Evolutionary conservation across 2,113 vertebrate genomes (phyloP), one percentile per base, ranked within the genome.

Genomic region (Macaca nemestrina): DNA sequence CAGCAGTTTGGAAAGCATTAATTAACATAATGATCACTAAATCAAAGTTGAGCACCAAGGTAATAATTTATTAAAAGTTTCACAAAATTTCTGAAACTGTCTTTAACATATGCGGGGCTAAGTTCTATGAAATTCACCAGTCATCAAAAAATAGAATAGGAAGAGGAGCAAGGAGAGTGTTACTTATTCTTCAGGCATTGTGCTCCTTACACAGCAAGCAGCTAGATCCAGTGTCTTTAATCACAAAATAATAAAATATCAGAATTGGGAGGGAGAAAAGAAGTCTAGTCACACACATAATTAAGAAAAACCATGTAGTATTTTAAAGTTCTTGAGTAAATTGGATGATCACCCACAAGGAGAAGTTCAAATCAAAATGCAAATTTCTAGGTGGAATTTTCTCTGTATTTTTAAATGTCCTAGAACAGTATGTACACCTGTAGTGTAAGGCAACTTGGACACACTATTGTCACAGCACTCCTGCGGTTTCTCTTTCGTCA

Each of bases 1-100:
- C 64, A 27, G 38, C 78, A 75, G 17, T 23, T 85, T 91, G 79
- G 86, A 91, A 81, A 94, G 11, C 59, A 81, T 90, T 94, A n/a
- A 67, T 88, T 85, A 73, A 70, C 25, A 1, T 72, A 81, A 75
- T 72, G n/a, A 70, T 85, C 25, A 64, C 43, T 91, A 84, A 38
- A 55, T 68, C 68, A 87, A 90, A 83, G n/a, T 57, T 61, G 45
- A 81, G 9, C 48, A 72, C 38, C 64, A 88, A 78, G 32, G 12
- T 38, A 84, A 64, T 72, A 27, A 84, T 80, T 83, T 57, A 86
- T 55, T 59, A 61, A 90, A 79, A 52, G 64, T 16, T 45, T 82
- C 57, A 38, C 52, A 86, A 82, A 86, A 22, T 95, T 80, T 67
- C 52, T 73, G 32, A 86, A 87, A 83, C 23, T 59, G 9, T 55